Base-by-base conservation (phyloP, 2,113 vertebrate genomes). In the Thalassoma bifasciatum region DNA sequence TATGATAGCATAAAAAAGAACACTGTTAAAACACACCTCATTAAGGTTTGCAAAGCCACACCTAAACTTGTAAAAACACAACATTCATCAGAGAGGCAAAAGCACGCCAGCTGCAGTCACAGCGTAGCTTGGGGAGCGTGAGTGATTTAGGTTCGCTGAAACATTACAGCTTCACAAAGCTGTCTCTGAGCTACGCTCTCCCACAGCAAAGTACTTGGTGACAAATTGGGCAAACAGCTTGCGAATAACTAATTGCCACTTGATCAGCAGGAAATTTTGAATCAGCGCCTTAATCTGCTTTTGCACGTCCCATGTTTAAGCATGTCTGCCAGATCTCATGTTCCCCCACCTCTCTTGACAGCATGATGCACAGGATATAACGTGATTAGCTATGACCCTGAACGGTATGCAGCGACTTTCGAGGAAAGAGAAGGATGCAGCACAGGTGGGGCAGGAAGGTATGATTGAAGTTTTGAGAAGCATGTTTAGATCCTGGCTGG, bases 141-240 rank as follows among this genome's bases (percentile, higher is more conserved):
- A 66, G 24, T 19, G 49, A 67, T 61, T 66, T 22, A n/a, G 46
- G 59, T 77, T 61, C 51, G 68, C 17, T 5, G 10, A 72, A 58
- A 77, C 30, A 21, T 21, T 7, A 72, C 44, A 46, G 44, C 49
- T 6, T 8, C 44, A 57, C 44, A 67, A 64, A 71, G 70, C 62
- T 47, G 30, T 62, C 59, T 51, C 44, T 22, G 7, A 72, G 66
- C 75, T 36, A 17, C 0, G 1, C 44, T 52, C 58, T 38, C 59
- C 62, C 49, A 47, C 72, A 17, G 67, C 44, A 79, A 60, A 74
- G 30, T 22, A 61, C 58, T 51, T 38, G 1, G 14, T 64, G 66
- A 78, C 60, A 67, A 80, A 77, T 63, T 44, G 36, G 12, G 9
- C 49, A 66, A 84, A 68, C 79, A 75, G 79, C 77, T 85, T 75